Evolutionary conservation across 1,140 invertebrate species (phyloP), one percentile per base, ranked within the genome.

Genomic region (Metaphire vulgaris): DNA sequence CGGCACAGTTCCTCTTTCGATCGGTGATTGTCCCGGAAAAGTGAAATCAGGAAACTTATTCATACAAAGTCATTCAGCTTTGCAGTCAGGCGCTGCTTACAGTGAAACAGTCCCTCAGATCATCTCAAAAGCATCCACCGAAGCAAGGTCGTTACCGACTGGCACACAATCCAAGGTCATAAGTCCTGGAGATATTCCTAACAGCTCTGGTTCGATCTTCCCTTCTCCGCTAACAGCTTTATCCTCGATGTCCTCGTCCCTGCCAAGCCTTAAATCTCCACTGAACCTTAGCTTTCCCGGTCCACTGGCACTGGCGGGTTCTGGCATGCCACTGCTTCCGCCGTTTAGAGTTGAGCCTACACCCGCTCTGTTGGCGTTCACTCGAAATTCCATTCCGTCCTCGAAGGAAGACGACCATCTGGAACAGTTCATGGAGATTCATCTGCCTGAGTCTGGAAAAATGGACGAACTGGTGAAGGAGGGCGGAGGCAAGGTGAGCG

Each of bases 381-480:
- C 67, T 66, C 69, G 74, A 76, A 76, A 75, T 33, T 74, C 78
- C 32, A 83, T 85, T 74, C 79, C 84, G 72, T 82, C 84, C 31
- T 80, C 80, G 2, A 82, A 81, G 64, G 95, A 98, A 83, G 97
- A 96, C 85, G 74, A 74, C 26, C 74, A 41, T 0, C 89, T 97
- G 70, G 85, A 86, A 76, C 81, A 85, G 70, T 86, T 82, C 76
- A 98, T 98, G 84, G 96, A 98, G 88, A 92, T 97, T 21, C 93
- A 93, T 6, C 96, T 96, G 87, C 94, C 95, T 15, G 95, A 97
- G 88, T 97, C 94, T 0, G 91, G 92, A 34, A 97, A 98, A 87
- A 89, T 98, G 6, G 95, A 98, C 86, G 92, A 95, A 83, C 87
- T 98, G 78, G 95, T 98, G 71, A 94, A 98, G 87, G 97, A 97